A percentile compares a stretch with the other conserved stretches of the same genome.
These are phyloP conservation scores for Rhagoletis zephyria DNA, from an alignment of 1,140 invertebrate genomes.

Conservation along the genomic window DNA sequence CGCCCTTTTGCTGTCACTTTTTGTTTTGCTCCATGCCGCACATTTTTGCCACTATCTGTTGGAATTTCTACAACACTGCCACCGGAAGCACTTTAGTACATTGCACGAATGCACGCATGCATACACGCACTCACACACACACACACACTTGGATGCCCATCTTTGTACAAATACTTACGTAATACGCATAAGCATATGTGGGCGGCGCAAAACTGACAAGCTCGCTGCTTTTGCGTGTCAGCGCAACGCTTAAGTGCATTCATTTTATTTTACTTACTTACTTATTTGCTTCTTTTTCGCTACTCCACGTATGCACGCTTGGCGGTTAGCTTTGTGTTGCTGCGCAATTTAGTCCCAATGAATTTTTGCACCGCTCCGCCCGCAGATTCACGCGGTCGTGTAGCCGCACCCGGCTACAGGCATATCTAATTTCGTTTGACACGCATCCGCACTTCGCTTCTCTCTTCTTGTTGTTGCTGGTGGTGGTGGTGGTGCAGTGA, in stretches of 20 bases:
- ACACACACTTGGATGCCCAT: not conserved
- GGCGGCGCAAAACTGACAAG: not conserved
- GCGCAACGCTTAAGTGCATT: constrained; percentile 36
- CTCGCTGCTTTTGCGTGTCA: constrained; percentile 2
- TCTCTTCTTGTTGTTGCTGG: not conserved
- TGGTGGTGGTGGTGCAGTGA: not conserved
- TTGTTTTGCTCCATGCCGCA: not conserved
- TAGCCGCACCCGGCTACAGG: not conserved
- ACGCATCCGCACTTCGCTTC: not conserved
- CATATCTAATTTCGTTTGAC: constrained; percentile 38
- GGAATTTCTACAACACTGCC: constrained; percentile 29
- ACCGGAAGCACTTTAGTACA: constrained; percentile 8
- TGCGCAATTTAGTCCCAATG: not conserved
- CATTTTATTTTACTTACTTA: not conserved
- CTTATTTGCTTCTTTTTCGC: not conserved
- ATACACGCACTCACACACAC: not conserved
- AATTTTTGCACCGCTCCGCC: not conserved
- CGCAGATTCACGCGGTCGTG: not conserved
- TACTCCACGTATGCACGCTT: not conserved
- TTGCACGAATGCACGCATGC: not conserved
- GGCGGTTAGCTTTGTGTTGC: constrained; percentile 10
- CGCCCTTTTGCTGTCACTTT: constrained; percentile 44
- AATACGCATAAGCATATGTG: constrained; percentile 25
- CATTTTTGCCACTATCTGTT: constrained; percentile 21
- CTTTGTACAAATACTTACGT: constrained; percentile 8